Base-by-base conservation (phyloP, 2,113 vertebrate species). In the Colius striatus region DNA sequence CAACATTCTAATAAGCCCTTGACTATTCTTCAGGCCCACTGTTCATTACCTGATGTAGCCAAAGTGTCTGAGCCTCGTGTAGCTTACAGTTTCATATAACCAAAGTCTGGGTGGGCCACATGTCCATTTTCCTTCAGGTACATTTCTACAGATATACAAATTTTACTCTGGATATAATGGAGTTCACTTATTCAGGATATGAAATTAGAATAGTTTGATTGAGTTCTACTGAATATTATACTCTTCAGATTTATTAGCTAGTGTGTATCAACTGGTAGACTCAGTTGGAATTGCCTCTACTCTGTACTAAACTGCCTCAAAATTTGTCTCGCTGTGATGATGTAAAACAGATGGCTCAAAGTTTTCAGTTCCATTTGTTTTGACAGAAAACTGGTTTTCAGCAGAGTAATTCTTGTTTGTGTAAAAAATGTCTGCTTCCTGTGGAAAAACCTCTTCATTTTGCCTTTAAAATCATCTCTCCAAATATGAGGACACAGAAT, bases 301-400 rank as follows among this genome's bases (percentile, higher is more conserved):
- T 30, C 10, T 74, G 41, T 66, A 74, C 38, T 22, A 90, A 86
- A 5, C 12, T 61, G 62, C 16, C 32, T 95, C 67, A 18, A 88
- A 66, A 72, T 60, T 84, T 62, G 85, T 4, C 29, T 90, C 43
- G 54, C 19, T 89, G 51, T 89, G 47, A 76, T 71, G 76, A 86
- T 77, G 55, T 75, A 92, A 96, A 96, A 83, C 80, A 90, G 80
- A 94, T 90, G 84, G 83, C 27, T 95, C 30, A 45, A 88, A 76
- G 47, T 86, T 94, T 92, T 76, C 55, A 32, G 38, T 67, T 58
- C 87, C 87, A 94, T 84, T 47, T 89, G 23, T 84, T 96, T 89
- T 92, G 89, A 92, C 86, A 96, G 83, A 89, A 95, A 90, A 90
- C 47, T 61, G 27, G 2, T 73, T 94, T 95, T 89, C 50, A 83